These are phyloP conservation scores for Drosophila auraria DNA, from an alignment of 1,140 invertebrate genomes.

Conservation along the genomic window DNA sequence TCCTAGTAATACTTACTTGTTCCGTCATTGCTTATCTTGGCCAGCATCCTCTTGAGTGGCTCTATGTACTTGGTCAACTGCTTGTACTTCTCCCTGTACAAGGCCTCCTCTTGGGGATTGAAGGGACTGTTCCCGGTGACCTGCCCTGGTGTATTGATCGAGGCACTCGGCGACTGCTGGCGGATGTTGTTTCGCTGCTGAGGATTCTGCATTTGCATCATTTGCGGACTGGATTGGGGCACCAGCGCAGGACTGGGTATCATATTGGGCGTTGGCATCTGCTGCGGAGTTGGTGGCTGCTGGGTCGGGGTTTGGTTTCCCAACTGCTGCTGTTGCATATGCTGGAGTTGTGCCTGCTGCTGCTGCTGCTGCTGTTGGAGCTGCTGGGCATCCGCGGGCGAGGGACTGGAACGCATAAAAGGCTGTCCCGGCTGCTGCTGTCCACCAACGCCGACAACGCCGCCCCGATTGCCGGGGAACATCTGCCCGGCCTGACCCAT, in stretches of 20 bases:
- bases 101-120: slow-evolving; percentile 91
- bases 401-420: slow-evolving; percentile 87
- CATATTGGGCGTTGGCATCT: slow-evolving; percentile 86
- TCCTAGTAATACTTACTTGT: slow-evolving; percentile 56
- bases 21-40: slow-evolving; percentile 93
- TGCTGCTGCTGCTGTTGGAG: slow-evolving; percentile 67
- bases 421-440: slow-evolving; percentile 77
- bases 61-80: slow-evolving; percentile 97
- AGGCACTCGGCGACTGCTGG: slow-evolving; percentile 92
- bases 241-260: slow-evolving; percentile 90
- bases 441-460: slow-evolving; percentile 54
- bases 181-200: slow-evolving; percentile 86
- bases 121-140: slow-evolving; percentile 90
- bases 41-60: slow-evolving; percentile 94
- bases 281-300: slow-evolving; percentile 62
- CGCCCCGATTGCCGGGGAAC: slow-evolving; percentile 67
- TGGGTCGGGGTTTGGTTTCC: slow-evolving; percentile 85
- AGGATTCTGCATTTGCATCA: slow-evolving; percentile 86
- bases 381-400: slow-evolving; percentile 76
- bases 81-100: slow-evolving; percentile 95
- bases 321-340: slow-evolving; percentile 59
- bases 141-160: slow-evolving; percentile 92
- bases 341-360: slow-evolving; percentile 58
- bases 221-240: slow-evolving; percentile 89
- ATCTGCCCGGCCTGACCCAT: slow-evolving; percentile 73